A percentile compares a stretch with the other conserved stretches of the same genome.
Evolutionary conservation across 2,797 vertebrate species (phyloP).

Genomic region (Bovichtus diacanthus): DNA sequence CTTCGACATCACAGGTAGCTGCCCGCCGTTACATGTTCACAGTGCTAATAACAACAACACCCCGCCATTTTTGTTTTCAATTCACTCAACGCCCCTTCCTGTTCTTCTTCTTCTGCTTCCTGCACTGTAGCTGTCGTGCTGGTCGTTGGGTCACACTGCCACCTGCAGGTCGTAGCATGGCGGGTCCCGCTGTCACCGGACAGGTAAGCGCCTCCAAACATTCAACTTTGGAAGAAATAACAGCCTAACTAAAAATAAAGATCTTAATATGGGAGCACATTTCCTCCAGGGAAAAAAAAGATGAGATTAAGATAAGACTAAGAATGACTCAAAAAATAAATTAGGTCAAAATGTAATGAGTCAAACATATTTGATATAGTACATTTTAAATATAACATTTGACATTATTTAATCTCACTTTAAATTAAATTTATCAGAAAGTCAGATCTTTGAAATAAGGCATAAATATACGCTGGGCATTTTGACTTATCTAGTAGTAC

Average conservation of each 20-base stretch:
- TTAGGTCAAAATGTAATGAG: neutral
- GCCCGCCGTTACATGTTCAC: accelerated
- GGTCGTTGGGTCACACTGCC: neutral
- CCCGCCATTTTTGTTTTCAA: conserved; percentile 62
- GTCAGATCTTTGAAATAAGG: no score
- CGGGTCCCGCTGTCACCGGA: neutral
- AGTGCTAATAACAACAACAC: neutral
- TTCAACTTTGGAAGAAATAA: no score
- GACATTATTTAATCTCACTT: neutral
- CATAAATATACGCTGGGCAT: neutral
- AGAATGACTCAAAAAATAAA: no score
- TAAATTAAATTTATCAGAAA: neutral
- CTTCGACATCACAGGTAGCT: neutral
- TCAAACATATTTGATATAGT: neutral
- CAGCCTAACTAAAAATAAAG: no score
- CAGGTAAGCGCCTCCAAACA: neutral
- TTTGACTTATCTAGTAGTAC: neutral
- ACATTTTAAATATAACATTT: neutral
- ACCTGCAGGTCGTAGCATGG: neutral
- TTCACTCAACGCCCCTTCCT: conserved; percentile 16
- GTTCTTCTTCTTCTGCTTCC: conserved; percentile 17
- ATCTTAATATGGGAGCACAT: no score
- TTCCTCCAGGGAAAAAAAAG: no score
- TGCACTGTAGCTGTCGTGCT: accelerated
- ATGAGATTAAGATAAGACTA: no score